A percentile compares a stretch with the other conserved stretches of the same genome.
Evolutionary conservation across 1,140 invertebrate species (phyloP).

Genomic region (Trichonephila clavata): DNA sequence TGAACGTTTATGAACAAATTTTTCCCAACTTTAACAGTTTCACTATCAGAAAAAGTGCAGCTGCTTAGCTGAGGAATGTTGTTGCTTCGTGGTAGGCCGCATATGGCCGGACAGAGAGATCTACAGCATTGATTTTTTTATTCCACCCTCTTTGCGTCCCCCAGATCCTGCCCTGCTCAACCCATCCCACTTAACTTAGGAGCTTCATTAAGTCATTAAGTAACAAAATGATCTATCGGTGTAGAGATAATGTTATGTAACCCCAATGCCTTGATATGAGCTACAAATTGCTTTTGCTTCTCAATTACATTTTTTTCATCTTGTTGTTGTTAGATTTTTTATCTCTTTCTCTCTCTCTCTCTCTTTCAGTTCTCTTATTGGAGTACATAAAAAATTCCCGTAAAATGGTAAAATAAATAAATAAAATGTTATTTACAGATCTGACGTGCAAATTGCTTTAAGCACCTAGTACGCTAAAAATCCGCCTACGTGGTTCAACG

Average conservation of each 20-base stretch:
- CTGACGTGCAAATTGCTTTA: neutral
- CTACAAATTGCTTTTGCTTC: conserved; percentile 68
- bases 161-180: neutral
- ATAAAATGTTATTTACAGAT: conserved; percentile 27
- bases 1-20: conserved; percentile 18
- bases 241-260: conserved; percentile 68
- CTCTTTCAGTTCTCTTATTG: neutral
- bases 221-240: conserved; percentile 70
- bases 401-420: neutral
- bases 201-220: conserved; percentile 76
- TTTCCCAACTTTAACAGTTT: conserved; percentile 9
- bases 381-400: neutral
- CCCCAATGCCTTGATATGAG: conserved; percentile 68
- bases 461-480: neutral
- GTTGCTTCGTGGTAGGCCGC: conserved; percentile 60
- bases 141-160: conserved; percentile 14
- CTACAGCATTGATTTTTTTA: conserved; percentile 67
- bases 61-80: conserved; percentile 40
- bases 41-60: conserved; percentile 31
- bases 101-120: conserved; percentile 31
- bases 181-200: conserved; percentile 68
- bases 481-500: neutral
- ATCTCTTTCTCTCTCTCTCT: conserved; percentile 2
- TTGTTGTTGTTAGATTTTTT: neutral
- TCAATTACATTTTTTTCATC: conserved; percentile 50